Evolutionary conservation across 2,888 invertebrate genomes (phyloP).

Genomic region (Tenodera sinensis): DNA sequence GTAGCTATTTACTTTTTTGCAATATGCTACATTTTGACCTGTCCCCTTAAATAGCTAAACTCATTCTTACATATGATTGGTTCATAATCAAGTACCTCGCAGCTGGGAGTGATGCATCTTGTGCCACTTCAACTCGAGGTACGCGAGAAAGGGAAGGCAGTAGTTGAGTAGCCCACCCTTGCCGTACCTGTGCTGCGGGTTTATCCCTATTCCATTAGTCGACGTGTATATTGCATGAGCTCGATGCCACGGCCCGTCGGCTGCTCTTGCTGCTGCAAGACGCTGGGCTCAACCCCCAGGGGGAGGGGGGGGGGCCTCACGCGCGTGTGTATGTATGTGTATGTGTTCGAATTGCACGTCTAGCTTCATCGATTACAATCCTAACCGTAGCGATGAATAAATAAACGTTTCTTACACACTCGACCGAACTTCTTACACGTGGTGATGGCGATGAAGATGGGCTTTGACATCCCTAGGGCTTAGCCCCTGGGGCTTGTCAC

Average conservation of each 20-base stretch:
- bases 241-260: constrained; percentile 9
- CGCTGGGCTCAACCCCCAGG: constrained; percentile 4
- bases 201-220: constrained; percentile 26
- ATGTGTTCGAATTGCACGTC: not conserved
- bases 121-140: not conserved
- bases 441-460: not conserved
- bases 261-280: constrained; percentile 10
- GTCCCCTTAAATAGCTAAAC: no score
- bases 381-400: not conserved
- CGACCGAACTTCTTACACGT: not conserved
- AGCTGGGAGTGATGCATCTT: not conserved
- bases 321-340: not conserved
- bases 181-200: not conserved
- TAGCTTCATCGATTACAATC: not conserved
- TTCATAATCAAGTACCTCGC: no score
- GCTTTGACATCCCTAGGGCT: not conserved
- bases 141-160: not conserved
- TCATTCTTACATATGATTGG: no score
- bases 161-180: not conserved
- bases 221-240: constrained; percentile 24
- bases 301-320: not conserved
- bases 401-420: not conserved
- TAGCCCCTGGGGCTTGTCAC: not conserved
- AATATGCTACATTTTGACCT: no score
- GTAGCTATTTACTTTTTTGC: no score